These are phyloP conservation scores for Thomomys bottae DNA, from an alignment of 2,113 vertebrate species.

Conservation along the genomic window DNA sequence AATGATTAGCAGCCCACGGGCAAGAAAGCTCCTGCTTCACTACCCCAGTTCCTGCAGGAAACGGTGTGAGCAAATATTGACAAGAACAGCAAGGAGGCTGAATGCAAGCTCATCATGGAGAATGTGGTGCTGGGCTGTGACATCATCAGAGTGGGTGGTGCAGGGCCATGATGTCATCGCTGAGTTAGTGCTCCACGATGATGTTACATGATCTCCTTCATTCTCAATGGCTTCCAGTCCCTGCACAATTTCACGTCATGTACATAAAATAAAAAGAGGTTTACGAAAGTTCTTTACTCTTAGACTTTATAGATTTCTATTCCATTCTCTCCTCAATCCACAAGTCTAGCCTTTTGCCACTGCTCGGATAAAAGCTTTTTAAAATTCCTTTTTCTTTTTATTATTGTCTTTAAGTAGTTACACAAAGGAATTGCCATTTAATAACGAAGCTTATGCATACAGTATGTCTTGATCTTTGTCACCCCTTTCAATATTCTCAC, in stretches of 20 bases:
- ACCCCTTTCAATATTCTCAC: no score
- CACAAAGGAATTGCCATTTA: no score
- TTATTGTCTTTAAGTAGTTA: no score
- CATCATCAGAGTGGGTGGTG: background rate
- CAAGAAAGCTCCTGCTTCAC: background rate
- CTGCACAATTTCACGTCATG: background rate
- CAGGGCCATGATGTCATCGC: background rate
- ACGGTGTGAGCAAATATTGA: background rate
- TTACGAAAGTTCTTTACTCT: background rate
- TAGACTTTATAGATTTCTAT: background rate
- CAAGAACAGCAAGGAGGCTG: background rate
- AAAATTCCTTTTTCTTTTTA: no score
- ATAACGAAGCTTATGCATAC: no score
- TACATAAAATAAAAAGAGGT: background rate
- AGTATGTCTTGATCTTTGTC: no score
- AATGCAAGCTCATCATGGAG: background rate
- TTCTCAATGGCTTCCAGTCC: rapidly evolving
- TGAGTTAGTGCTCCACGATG: background rate
- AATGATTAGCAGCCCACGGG: background rate
- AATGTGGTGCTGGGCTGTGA: background rate
- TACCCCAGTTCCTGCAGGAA: background rate
- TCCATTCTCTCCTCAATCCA: background rate
- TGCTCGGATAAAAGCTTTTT: background rate
- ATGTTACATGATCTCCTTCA: background rate
- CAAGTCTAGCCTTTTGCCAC: background rate